Evolutionary conservation across 2,113 vertebrate genomes (phyloP).

Genomic region (Hipposideros armiger): DNA sequence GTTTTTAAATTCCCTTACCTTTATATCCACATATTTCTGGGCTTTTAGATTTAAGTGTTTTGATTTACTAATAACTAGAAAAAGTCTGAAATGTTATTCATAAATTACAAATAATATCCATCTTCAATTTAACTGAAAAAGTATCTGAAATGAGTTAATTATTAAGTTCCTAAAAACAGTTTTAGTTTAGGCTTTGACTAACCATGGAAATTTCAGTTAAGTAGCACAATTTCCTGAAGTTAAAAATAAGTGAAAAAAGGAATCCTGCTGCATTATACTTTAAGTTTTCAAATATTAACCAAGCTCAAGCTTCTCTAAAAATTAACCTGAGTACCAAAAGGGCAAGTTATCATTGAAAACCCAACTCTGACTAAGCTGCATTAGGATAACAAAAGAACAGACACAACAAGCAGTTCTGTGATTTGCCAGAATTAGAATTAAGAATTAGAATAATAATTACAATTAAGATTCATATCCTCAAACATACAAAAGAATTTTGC

Average conservation of each 20-base stretch:
- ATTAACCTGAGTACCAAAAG: not conserved
- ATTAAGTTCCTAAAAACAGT: not conserved
- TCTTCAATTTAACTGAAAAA: not conserved
- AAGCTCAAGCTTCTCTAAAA: not conserved
- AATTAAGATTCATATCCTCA: not conserved
- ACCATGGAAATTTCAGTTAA: not conserved
- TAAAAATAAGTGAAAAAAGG: not conserved
- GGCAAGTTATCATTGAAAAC: not conserved
- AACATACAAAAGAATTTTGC: not conserved
- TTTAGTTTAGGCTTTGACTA: not conserved
- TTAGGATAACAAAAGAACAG: not conserved
- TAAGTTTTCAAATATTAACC: slow-evolving; percentile 5
- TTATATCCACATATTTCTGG: not conserved
- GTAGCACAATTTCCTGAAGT: not conserved
- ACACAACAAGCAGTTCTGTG: not conserved
- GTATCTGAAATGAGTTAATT: not conserved
- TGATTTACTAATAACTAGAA: slow-evolving; percentile 1
- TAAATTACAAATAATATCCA: not conserved
- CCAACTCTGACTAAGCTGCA: not conserved
- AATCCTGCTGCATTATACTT: not conserved
- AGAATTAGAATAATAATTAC: not conserved
- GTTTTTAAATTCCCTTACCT: not conserved
- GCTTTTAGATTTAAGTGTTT: not conserved
- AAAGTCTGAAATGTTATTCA: not conserved
- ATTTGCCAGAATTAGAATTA: not conserved